These are phyloP conservation scores for Volucella zonaria DNA, from an alignment of 2,888 invertebrate species.

Conservation along the genomic window DNA sequence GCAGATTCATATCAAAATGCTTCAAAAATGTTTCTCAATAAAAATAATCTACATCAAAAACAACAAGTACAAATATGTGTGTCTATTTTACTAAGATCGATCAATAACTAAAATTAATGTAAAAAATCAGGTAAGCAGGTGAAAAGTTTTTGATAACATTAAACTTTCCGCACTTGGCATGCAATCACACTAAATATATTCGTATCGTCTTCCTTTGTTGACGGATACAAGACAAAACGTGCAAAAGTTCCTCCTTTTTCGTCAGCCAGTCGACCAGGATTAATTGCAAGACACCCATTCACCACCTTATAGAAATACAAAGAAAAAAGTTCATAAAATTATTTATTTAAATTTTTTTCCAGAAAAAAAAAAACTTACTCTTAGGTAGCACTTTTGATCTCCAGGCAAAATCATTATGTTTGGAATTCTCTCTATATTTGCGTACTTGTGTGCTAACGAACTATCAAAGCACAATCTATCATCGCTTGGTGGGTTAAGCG, in stretches of 20 bases:
- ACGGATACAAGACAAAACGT: conserved; percentile 85
- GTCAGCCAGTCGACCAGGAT: conserved; percentile 92
- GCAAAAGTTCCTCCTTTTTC: conserved; percentile 91
- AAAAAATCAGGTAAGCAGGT: conserved; percentile 6
- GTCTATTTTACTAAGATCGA: conserved; percentile 10
- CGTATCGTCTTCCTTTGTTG: conserved; percentile 78
- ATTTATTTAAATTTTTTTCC: not conserved
- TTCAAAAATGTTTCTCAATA: too few relatives aligned
- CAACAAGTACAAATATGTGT: too few relatives aligned
- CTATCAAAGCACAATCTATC: conserved; percentile 87
- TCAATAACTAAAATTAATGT: conserved; percentile 15
- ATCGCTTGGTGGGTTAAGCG: conserved; percentile 89
- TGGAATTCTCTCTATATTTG: conserved; percentile 88
- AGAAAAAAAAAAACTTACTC: conserved; percentile 83
- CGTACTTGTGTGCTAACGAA: conserved; percentile 88
- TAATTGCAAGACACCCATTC: conserved; percentile 90
- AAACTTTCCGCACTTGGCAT: conserved; percentile 84
- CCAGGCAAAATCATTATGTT: conserved; percentile 93
- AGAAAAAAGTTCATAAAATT: conserved; percentile 17
- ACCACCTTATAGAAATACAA: conserved; percentile 85
- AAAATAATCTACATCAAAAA: too few relatives aligned
- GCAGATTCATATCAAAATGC: too few relatives aligned
- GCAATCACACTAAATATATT: conserved; percentile 82
- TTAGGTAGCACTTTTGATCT: conserved; percentile 91
- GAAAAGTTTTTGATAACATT: conserved; percentile 69